These are phyloP conservation scores for Fopius arisanus DNA, from an alignment of 1,140 invertebrate species.

Conservation along the genomic window DNA sequence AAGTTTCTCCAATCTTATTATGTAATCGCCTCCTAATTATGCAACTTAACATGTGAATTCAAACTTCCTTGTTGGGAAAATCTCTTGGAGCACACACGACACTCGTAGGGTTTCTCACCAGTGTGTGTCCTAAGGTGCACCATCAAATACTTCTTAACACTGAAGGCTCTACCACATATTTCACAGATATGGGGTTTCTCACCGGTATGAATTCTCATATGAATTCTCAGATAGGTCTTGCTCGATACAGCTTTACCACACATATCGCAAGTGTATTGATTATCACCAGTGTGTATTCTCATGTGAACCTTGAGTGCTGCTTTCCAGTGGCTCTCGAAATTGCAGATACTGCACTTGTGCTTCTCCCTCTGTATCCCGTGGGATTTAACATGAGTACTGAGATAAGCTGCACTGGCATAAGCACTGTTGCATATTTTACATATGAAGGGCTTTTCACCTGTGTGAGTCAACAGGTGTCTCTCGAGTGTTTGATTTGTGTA, in stretches of 20 bases:
- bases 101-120: conserved; percentile 65
- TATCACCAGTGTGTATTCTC: conserved; percentile 68
- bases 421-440: conserved; percentile 74
- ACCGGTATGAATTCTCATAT: conserved; percentile 70
- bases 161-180: conserved; percentile 77
- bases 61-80: conserved; percentile 67
- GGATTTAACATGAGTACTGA: conserved; percentile 47
- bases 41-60: conserved; percentile 51
- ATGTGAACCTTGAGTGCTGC: conserved; percentile 83
- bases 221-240: conserved; percentile 63
- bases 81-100: conserved; percentile 71
- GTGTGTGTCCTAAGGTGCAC: conserved; percentile 72
- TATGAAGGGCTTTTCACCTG: conserved; percentile 79
- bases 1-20: neutral
- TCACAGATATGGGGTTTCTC: conserved; percentile 80
- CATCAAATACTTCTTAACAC: conserved; percentile 70
- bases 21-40: conserved; percentile 31
- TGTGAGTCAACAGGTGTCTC: conserved; percentile 58
- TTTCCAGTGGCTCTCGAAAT: conserved; percentile 58
- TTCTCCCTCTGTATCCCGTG: conserved; percentile 56
- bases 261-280: conserved; percentile 65
- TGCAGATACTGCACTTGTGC: conserved; percentile 51
- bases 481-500: conserved; percentile 53
- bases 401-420: conserved; percentile 51
- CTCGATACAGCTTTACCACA: conserved; percentile 71